Percentiles rank a stretch among this genome's conserved stretches.
phyloP scores from a whole-genome alignment of 2,888 invertebrate genomes.

The Escarpia spicata region DNA sequence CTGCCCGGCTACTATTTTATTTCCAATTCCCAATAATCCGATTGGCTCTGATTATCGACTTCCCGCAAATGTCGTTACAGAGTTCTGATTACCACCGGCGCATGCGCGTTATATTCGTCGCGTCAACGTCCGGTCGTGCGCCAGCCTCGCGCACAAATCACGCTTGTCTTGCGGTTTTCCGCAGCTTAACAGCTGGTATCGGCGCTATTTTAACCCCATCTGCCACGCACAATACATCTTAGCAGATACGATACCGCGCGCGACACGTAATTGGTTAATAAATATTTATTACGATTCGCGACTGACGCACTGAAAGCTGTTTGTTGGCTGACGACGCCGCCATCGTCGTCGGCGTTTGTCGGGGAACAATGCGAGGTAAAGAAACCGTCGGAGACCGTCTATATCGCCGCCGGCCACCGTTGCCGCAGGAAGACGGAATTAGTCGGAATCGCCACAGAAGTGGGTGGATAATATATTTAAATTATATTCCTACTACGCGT shows the following conservation, averaged over 20 bases:
- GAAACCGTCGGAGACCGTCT: not conserved
- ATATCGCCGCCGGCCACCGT: not conserved
- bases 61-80: not conserved
- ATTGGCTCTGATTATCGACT: not conserved
- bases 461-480: constrained; percentile 10
- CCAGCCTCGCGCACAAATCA: not conserved
- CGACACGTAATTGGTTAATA: not conserved
- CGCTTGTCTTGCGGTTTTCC: not conserved
- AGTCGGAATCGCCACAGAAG: not conserved
- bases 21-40: not conserved
- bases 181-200: not conserved
- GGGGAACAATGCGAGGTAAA: not conserved
- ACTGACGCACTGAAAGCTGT: not conserved
- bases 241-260: not conserved
- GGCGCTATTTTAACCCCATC: not conserved
- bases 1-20: not conserved
- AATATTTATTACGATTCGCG: constrained; percentile 11
- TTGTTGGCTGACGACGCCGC: not conserved
- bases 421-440: not conserved
- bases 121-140: not conserved
- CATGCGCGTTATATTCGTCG: not conserved
- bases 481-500: not conserved
- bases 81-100: not conserved
- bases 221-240: not conserved
- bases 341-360: not conserved